These are phyloP conservation scores for Caenorhabditis remanei DNA, from an alignment of 1,140 invertebrate genomes.

Conservation along the genomic window DNA sequence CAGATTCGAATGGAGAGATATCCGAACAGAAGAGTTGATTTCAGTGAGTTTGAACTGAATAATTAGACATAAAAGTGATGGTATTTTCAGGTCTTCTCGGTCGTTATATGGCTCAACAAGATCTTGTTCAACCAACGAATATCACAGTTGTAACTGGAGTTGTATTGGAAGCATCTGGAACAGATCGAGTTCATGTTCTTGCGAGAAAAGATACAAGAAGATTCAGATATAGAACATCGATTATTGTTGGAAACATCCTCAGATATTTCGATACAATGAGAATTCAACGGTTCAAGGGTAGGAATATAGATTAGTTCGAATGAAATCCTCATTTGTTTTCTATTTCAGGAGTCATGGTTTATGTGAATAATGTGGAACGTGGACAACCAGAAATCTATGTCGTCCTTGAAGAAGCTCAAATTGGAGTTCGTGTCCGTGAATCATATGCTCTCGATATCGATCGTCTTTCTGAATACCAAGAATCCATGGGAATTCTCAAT, in stretches of 20 bases:
- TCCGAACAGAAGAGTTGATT: constrained; percentile 76
- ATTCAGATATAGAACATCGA: constrained; percentile 76
- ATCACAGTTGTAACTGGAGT: constrained; percentile 78
- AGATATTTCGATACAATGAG: constrained; percentile 77
- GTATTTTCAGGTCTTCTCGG: constrained; percentile 72
- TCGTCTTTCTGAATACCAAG: constrained; percentile 76
- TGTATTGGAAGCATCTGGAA: constrained; percentile 76
- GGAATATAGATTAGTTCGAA: neutral
- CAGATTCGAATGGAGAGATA: constrained; percentile 76
- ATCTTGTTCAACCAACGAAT: constrained; percentile 77
- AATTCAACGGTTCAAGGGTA: constrained; percentile 75
- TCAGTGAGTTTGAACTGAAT: constrained; percentile 64
- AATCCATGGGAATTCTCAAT: constrained; percentile 76
- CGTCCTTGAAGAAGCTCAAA: constrained; percentile 78
- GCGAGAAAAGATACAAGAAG: constrained; percentile 75
- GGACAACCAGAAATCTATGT: constrained; percentile 77
- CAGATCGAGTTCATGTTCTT: constrained; percentile 76
- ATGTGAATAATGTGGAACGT: constrained; percentile 77
- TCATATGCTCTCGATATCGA: constrained; percentile 77
- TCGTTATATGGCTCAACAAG: constrained; percentile 74
- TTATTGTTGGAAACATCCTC: constrained; percentile 77
- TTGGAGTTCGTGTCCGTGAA: constrained; percentile 76
- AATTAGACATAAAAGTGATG: neutral
- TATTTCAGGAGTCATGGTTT: constrained; percentile 74
- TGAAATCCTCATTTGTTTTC: neutral